Evolutionary conservation across 2,797 vertebrate genomes (phyloP), one percentile per base, ranked within the genome.

Genomic region (Ctenochaetus hawaiiensis): DNA sequence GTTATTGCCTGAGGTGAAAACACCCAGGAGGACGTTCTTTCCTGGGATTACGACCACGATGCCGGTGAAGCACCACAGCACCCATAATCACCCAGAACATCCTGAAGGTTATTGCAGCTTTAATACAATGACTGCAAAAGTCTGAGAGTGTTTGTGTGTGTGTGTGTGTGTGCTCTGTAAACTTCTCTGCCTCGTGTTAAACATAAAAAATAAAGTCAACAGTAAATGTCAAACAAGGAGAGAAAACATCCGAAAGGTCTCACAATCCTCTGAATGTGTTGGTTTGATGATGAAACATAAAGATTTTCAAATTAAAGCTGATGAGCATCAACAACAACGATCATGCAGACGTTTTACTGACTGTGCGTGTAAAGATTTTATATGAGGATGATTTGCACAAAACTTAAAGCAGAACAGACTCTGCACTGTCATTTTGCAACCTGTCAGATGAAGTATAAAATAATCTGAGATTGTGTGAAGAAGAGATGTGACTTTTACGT

Each of bases 1-100:
- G 84, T 86, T 89, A 56, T 77, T 86, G 80, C 80, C 72, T 57
- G 3, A 0, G 79, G 83, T 82, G 82, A 67, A 87, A 89, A 85
- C 62, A 89, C 65, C 88, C 80, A 75, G 66, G 67, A 83, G 88
- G 78, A 11, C 57, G 72, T 75, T 86, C 79, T 75, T 86, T 67
- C n/a, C 41, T 34, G 70, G 88, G 87, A 85, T 86, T 85, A 90
- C 65, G 68, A 67, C 71, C 18, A 1, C 43, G 79, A 84, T 80
- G 80, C 22, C 61, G 73, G 79, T 70, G 76, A 75, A 73, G 87
- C 72, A 81, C 80, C 81, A 82, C 67, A 67, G 80, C 75, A 10
- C 66, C 80, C 49, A 43, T 86, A 81, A 87, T 76, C 86, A 30
- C 61, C 13, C 22, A 80, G 74, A 84, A 79, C 78, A 64, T 76